Base-by-base conservation (phyloP, 2,797 vertebrate genomes). In the Sternotherus odoratus region DNA sequence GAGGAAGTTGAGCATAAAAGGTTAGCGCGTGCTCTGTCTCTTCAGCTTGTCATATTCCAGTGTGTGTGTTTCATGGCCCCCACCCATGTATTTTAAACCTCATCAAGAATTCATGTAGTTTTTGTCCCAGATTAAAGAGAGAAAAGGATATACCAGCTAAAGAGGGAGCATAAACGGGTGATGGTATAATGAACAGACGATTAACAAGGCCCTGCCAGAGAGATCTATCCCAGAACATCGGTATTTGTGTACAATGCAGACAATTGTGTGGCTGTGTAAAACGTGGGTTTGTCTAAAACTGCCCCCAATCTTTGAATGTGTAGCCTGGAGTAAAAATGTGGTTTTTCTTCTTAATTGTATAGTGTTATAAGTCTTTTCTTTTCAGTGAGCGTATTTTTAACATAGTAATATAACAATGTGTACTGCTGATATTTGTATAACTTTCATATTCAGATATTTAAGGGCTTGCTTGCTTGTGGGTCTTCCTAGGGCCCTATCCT, bases 21-120 rank as follows among this genome's bases (percentile, higher is more conserved):
- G 46, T 90, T 86, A 84, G 85, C 75, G 80, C 69, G 82, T 4
- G 33, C 39, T 51, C 66, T 75, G 53, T 24, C 60, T 91, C 43
- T 53, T 81, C 89, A 87, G 95, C 75, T 83, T 93, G 91, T 75
- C 94, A 74, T 87, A 96, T 95, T 92, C 95, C 50, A 87, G 94
- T 96, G 39, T 94, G 90, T 28, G 88, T 81, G 95, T 91, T 91
- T 93, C 56, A 5, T 91, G 88, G 53, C 79, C 51, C 93, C 53
- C 77, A 84, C 95, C 1, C 4, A 28, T 56, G 13, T 82, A 81
- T 93, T 96, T 93, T 89, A 92, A 96, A 92, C 83, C 80, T 81
- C 88, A 77, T 54, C 80, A 88, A 69, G 82, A 89, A 69, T 82
- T 91, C 79, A 53, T 93, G 82, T 88, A 90, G 53, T 88, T 85